Conservation (phyloP, 92 coral and sea anemone species). For the Phenganax marumi region DNA sequence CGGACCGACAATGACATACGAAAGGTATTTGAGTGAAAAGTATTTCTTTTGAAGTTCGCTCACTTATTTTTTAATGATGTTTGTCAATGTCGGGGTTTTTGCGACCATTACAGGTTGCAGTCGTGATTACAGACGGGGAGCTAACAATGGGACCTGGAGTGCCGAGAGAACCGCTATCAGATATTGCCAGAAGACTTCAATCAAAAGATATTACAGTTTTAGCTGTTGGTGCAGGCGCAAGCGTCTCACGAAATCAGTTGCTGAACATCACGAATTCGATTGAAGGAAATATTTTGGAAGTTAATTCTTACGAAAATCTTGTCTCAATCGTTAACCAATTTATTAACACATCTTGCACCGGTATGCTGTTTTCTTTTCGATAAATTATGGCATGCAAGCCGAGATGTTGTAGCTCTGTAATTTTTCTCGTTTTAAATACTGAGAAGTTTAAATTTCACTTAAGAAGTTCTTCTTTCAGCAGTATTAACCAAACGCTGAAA, state of each 20-base stretch:
- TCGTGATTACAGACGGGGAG: slow-evolving; percentile 26
- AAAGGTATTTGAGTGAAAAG: slow-evolving; percentile 7
- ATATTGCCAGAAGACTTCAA: slow-evolving; percentile 28
- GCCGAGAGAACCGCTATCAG: slow-evolving; percentile 9
- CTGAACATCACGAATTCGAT: slow-evolving; percentile 25
- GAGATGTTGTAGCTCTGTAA: neutral
- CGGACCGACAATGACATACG: slow-evolving; percentile 14
- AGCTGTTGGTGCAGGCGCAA: slow-evolving; percentile 17
- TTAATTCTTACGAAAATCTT: slow-evolving; percentile 12
- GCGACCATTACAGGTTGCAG: slow-evolving; percentile 16
- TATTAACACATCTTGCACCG: slow-evolving; percentile 27
- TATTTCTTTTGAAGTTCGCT: neutral
- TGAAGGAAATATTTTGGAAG: slow-evolving; percentile 34
- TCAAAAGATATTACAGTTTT: slow-evolving; percentile 19
- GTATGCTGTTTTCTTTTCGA: neutral
- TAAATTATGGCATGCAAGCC: neutral
- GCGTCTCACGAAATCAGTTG: neutral
- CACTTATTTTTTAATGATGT: neutral
- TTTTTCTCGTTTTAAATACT: neutral
- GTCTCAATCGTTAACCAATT: slow-evolving; percentile 5
- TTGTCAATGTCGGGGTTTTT: neutral
- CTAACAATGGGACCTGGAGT: slow-evolving; percentile 34
- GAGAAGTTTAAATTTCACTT: no score
- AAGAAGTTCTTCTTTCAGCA: neutral
- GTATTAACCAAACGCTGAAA: neutral